These are phyloP conservation scores for Lindbergichthys nudifrons DNA, from an alignment of 2,797 vertebrate genomes.

Conservation along the genomic window DNA sequence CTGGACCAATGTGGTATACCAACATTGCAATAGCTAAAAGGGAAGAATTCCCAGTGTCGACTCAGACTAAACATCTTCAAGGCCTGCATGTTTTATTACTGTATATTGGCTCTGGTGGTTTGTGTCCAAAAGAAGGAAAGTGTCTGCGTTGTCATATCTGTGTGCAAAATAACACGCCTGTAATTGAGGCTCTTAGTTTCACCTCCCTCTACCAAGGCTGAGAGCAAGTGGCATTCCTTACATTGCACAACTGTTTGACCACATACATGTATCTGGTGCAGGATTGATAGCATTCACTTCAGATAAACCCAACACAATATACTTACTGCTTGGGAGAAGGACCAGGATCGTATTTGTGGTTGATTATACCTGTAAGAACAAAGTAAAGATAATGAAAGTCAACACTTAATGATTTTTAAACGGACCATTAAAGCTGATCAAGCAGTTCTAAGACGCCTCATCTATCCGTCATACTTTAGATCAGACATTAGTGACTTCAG, in stretches of 20 bases:
- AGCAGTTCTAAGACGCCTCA: neutral
- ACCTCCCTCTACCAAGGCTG: conserved; percentile 34
- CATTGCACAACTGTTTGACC: conserved; percentile 19
- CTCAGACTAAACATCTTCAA: neutral
- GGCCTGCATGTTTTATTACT: neutral
- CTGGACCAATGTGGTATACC: neutral
- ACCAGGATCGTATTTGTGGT: conserved; percentile 83
- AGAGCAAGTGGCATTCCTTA: conserved; percentile 48
- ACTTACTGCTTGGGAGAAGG: conserved; percentile 89
- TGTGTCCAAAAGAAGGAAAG: conserved; percentile 1
- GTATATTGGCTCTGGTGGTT: neutral
- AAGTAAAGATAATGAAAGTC: conserved; percentile 22
- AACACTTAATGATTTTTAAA: conserved; percentile 25
- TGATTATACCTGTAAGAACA: conserved; percentile 82
- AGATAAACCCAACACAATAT: conserved; percentile 3
- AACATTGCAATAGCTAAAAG: neutral
- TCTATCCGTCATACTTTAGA: conserved; percentile 9
- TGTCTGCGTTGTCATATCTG: conserved; percentile 29
- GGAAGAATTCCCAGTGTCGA: neutral
- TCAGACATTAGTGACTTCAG: conserved; percentile 31
- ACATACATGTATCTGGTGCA: neutral
- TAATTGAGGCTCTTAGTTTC: conserved; percentile 39
- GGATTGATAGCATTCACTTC: neutral
- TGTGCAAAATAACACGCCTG: conserved; percentile 40
- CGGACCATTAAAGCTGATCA: conserved; percentile 6